Evolutionary conservation across 1,140 invertebrate species (phyloP).

Genomic region (Lethocerus indicus): DNA sequence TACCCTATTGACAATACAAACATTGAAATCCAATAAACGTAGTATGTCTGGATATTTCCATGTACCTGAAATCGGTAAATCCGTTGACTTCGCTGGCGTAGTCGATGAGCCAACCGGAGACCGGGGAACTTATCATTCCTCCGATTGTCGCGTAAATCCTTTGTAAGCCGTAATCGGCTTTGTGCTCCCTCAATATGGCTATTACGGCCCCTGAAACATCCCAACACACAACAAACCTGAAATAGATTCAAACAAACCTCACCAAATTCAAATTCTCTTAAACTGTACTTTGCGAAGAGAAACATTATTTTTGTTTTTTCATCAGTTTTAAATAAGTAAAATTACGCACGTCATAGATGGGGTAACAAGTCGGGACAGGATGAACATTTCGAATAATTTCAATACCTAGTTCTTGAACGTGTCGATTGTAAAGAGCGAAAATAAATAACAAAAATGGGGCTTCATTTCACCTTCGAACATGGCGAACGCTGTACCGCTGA

Average conservation of each 20-base stretch:
- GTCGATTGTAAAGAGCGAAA: background rate
- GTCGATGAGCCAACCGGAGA: slow-evolving; percentile 59
- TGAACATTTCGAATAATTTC: background rate
- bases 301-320: no score
- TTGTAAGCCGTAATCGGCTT: slow-evolving; percentile 64
- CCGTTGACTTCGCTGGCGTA: slow-evolving; percentile 35
- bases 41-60: background rate
- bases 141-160: slow-evolving; percentile 60
- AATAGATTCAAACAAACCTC: no score
- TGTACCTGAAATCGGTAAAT: slow-evolving; percentile 52
- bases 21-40: background rate
- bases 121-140: slow-evolving; percentile 59
- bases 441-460: background rate
- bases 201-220: slow-evolving; percentile 44
- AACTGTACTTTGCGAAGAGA: no score
- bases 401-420: background rate
- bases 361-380: background rate
- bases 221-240: no score
- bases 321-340: no score
- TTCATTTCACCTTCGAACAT: slow-evolving; percentile 47
- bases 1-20: no score
- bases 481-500: slow-evolving; percentile 48
- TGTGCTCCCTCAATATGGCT: slow-evolving; percentile 54
- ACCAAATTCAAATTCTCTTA: no score
- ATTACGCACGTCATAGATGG: background rate